Conservation (phyloP, 2,113 vertebrate genomes). For the Monarcha castaneiventris region DNA sequence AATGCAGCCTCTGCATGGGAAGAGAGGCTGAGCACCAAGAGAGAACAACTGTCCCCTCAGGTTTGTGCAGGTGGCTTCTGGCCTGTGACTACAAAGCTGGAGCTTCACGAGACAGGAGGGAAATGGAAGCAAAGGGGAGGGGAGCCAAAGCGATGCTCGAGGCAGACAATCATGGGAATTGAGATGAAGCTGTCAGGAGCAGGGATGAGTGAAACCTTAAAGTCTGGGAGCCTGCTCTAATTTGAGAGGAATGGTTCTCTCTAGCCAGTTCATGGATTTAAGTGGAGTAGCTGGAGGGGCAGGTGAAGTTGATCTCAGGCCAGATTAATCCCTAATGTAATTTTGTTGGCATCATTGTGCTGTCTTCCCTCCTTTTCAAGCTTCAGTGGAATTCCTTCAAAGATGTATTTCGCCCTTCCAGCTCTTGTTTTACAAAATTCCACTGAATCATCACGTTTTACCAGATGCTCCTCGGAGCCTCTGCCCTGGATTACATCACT, state of each 20-base stretch:
- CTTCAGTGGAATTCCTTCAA: slow-evolving; percentile 37
- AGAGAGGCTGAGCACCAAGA: not conserved
- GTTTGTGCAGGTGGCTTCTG: not conserved
- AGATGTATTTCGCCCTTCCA: slow-evolving; percentile 9
- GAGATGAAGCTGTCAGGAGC: not conserved
- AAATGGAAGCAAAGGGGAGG: not conserved
- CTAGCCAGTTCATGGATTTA: not conserved
- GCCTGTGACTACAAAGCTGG: not conserved
- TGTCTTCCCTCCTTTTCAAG: not conserved
- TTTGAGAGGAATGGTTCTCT: not conserved
- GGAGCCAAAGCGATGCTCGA: accelerated
- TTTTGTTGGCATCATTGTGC: slow-evolving; percentile 12
- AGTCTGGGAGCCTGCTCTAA: not conserved
- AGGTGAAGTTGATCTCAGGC: not conserved
- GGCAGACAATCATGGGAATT: slow-evolving; percentile 38
- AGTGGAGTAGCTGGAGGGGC: not conserved
- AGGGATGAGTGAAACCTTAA: not conserved
- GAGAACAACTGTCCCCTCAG: not conserved
- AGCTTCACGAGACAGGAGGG: not conserved
- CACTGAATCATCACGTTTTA: slow-evolving; percentile 52
- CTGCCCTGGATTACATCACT: slow-evolving; percentile 47
- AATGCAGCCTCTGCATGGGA: not conserved
- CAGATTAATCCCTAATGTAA: slow-evolving; percentile 43
- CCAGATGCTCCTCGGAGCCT: not conserved
- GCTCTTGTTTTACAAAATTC: slow-evolving; percentile 50